Evolutionary conservation across 1,140 invertebrate species (phyloP).

Genomic region (Holotrichia oblita): DNA sequence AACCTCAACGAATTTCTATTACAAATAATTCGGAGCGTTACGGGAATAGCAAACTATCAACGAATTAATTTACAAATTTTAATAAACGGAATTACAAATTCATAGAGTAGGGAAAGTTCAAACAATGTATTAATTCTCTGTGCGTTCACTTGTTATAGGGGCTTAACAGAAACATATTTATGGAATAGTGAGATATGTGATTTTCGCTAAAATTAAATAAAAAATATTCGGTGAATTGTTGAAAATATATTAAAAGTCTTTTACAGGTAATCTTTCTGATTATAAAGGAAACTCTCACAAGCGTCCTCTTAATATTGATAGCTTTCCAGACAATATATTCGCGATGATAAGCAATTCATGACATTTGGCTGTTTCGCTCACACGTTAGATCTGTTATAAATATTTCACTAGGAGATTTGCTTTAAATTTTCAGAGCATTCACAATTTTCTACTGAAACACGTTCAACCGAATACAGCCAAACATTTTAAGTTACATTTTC

Average conservation of each 20-base stretch:
- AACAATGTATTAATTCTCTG: no score
- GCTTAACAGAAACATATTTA: no score
- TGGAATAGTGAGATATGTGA: no score
- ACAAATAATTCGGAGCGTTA: background rate
- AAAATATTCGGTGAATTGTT: background rate
- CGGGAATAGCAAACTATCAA: background rate
- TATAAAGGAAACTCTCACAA: no score
- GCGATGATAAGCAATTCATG: background rate
- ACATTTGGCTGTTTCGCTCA: background rate
- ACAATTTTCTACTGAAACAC: background rate
- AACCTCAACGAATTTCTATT: conserved; percentile 20
- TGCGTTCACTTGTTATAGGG: no score
- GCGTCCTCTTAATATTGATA: background rate
- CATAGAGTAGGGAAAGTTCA: background rate
- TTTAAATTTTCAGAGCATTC: background rate
- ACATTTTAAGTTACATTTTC: background rate
- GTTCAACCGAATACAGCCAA: background rate
- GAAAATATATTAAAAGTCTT: background rate
- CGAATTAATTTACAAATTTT: conserved; percentile 16
- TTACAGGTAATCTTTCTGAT: no score
- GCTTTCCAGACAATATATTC: background rate
- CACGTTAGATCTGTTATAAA: background rate
- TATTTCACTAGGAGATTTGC: background rate
- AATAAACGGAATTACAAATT: conserved; percentile 17
- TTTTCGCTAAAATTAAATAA: no score